A percentile compares a stretch with the other conserved stretches of the same genome.
Evolutionary conservation across 30 jellyfish, hydroid and myxozoan genomes (phyloP).

Genomic region (Rhopilema esculentum): DNA sequence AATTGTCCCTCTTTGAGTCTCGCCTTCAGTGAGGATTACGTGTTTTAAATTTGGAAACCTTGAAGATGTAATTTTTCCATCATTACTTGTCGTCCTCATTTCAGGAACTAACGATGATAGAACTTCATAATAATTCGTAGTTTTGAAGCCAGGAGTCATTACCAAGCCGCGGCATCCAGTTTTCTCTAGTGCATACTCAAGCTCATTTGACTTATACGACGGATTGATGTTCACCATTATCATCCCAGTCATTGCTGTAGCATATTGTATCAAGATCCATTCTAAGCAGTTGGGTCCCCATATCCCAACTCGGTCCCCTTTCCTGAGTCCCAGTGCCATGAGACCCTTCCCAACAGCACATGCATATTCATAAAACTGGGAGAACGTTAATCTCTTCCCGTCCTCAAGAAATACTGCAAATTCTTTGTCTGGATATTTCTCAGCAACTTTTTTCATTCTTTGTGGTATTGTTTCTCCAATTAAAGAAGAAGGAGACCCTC

Average conservation of each 20-base stretch:
- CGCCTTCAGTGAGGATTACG: constrained; percentile 57
- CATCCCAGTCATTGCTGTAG: constrained; percentile 90
- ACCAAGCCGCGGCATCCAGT: constrained; percentile 81
- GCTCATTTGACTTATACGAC: constrained; percentile 72
- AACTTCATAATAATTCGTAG: constrained; percentile 77
- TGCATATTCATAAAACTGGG: constrained; percentile 70
- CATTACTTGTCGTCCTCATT: constrained; percentile 52
- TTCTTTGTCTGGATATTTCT: constrained; percentile 82
- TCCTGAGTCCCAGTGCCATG: constrained; percentile 71
- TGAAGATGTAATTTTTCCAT: constrained; percentile 29
- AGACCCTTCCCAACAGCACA: constrained; percentile 82
- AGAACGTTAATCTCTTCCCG: constrained; percentile 54
- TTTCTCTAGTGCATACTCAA: constrained; percentile 83
- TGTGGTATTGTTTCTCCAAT: constrained; percentile 87
- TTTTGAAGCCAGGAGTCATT: constrained; percentile 76
- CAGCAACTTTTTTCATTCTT: constrained; percentile 54
- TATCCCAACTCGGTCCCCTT: constrained; percentile 96
- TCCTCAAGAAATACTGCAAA: constrained; percentile 85
- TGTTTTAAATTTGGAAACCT: constrained; percentile 44
- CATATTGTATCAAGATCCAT: constrained; percentile 86
- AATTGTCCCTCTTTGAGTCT: constrained; percentile 66
- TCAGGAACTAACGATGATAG: constrained; percentile 75
- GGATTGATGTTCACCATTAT: constrained; percentile 95
- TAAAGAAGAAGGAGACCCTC: constrained; percentile 35
- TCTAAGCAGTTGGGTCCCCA: constrained; percentile 97